Evolutionary conservation across 2,113 vertebrate genomes (phyloP), one percentile per base, ranked within the genome.

Genomic region (Callipepla californica): DNA sequence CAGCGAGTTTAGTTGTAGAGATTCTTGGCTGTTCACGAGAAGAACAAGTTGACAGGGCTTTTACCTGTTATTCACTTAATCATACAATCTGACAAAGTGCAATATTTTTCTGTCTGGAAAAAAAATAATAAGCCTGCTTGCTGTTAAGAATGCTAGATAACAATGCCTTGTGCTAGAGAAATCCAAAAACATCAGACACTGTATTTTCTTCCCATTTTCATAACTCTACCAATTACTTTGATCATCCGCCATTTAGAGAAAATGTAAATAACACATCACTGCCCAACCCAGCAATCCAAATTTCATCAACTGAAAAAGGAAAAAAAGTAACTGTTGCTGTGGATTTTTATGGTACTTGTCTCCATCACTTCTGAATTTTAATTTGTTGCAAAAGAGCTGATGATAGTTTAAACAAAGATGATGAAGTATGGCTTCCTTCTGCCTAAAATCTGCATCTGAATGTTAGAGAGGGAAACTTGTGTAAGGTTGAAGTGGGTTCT

Each of bases 271-370:
- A 58, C n/a, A 65, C 16, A n/a, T 32, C 85, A 28, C 48, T 0
- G 32, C 57, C 36, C 63, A 85, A 59, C 48, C 42, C 63, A 84
- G 55, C 19, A 87, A 77, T 50, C 28, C 62, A 82, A 38, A 73
- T 76, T 87, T 47, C 32, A 45, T 23, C 30, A 48, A 18, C 13
- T 20, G 38, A 26, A 89, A 83, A 94, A 42, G 25, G 55, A 48
- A 85, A 36, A 79, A 92, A 91, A 26, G 7, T 57, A 45, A 38
- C 40, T 79, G 58, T 69, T 90, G 68, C 48, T 73, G 62, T 53
- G 67, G 53, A 77, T 85, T 94, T 92, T 93, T 92, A 65, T 93
- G 57, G 32, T 67, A 42, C 74, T 93, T 91, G 66, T 89, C 67
- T 89, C 44, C 36, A 63, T 85, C 1, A 0, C 65, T 96, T 87